A percentile compares a stretch with the other conserved stretches of the same genome.
Conservation (phyloP, 2,888 invertebrate species). For the Heliconius sara region DNA sequence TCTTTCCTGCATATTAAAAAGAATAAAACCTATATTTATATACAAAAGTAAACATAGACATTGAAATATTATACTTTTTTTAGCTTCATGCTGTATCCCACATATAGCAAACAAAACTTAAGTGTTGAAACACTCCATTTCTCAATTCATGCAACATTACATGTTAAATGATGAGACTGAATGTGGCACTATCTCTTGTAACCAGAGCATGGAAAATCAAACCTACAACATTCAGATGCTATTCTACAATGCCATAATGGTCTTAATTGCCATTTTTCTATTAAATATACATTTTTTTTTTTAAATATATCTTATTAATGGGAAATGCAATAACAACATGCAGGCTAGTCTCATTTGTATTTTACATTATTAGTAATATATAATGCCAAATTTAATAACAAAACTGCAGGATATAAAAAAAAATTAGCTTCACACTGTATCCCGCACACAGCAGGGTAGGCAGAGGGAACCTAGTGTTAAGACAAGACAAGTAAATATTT, state of each 20-base stretch:
- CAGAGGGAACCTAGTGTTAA: too few relatives aligned
- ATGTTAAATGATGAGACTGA: background rate
- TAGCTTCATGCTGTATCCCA: background rate
- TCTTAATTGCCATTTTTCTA: background rate
- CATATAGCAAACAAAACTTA: background rate
- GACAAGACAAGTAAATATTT: too few relatives aligned
- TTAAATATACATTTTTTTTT: background rate
- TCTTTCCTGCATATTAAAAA: constrained; percentile 87
- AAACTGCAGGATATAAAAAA: background rate
- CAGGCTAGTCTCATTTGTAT: background rate
- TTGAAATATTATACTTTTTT: background rate
- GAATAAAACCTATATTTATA: background rate
- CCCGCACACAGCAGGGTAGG: too few relatives aligned
- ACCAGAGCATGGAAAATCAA: background rate
- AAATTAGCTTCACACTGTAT: too few relatives aligned
- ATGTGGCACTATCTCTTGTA: background rate
- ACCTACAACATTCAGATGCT: too few relatives aligned
- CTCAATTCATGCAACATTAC: background rate
- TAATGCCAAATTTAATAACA: background rate
- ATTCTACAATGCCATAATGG: too few relatives aligned
- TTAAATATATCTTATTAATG: too few relatives aligned
- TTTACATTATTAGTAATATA: background rate
- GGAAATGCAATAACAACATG: background rate
- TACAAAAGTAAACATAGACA: background rate
- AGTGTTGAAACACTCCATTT: background rate